These are phyloP conservation scores for Campoplex nolae DNA, from an alignment of 2,888 invertebrate genomes.

Conservation along the genomic window DNA sequence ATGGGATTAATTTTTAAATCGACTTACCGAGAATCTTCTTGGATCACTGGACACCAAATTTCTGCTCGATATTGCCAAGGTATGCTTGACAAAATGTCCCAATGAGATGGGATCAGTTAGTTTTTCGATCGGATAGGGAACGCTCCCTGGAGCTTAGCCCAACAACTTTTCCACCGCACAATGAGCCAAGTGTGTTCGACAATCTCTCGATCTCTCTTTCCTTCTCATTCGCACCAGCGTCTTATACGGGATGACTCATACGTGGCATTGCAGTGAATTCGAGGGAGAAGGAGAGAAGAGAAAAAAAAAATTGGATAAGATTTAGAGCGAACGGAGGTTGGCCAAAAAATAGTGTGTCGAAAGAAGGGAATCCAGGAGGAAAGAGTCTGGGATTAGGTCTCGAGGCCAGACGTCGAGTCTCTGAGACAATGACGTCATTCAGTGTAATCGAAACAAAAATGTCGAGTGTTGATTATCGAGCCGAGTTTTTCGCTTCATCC, in stretches of 20 bases:
- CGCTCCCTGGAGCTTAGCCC: slow-evolving; percentile 71
- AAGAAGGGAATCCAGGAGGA: slow-evolving; percentile 35
- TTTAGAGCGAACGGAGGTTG: slow-evolving; percentile 58
- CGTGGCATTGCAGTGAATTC: slow-evolving; percentile 3
- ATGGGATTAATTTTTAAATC: not conserved
- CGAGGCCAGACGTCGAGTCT: slow-evolving; percentile 38
- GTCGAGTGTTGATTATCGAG: slow-evolving; percentile 21
- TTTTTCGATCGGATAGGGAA: slow-evolving; percentile 63
- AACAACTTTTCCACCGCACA: slow-evolving; percentile 61
- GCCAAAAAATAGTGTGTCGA: slow-evolving; percentile 75
- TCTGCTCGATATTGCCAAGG: no score
- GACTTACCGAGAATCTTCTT: not conserved
- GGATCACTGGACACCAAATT: no score
- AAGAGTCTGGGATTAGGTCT: slow-evolving; percentile 24
- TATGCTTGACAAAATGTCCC: no score
- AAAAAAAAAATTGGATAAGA: slow-evolving; percentile 21
- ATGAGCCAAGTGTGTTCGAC: slow-evolving; percentile 73
- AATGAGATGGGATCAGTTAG: not conserved
- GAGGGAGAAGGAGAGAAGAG: not conserved
- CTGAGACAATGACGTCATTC: slow-evolving; percentile 74
- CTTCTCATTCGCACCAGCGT: slow-evolving; percentile 11
- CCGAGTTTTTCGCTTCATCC: slow-evolving; percentile 12
- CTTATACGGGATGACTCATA: slow-evolving; percentile 19
- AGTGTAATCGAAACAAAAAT: slow-evolving; percentile 50
- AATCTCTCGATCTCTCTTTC: slow-evolving; percentile 53